These are phyloP conservation scores for Gymnothorax reevesii DNA, from an alignment of 2,797 vertebrate genomes.

Conservation along the genomic window DNA sequence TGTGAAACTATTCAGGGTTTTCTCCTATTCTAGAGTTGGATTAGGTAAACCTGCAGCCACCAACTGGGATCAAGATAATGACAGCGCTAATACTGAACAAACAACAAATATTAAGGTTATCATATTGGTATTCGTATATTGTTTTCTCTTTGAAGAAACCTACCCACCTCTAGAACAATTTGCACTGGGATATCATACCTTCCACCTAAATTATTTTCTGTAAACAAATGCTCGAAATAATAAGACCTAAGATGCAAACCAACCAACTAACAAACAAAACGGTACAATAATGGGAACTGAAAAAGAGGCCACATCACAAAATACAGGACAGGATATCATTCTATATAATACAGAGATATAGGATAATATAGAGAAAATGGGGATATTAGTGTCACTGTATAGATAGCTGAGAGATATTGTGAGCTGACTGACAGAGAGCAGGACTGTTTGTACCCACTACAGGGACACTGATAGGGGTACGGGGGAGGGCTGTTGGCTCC, in stretches of 20 bases:
- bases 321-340: conserved; percentile 61
- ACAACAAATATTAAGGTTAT: conserved; percentile 55
- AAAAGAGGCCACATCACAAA: conserved; percentile 59
- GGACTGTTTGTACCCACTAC: conserved; percentile 47
- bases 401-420: conserved; percentile 17
- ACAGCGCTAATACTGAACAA: conserved; percentile 60
- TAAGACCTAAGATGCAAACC: conserved; percentile 48
- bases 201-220: conserved; percentile 33
- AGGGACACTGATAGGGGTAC: conserved; percentile 45
- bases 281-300: conserved; percentile 42
- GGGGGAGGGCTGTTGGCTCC: conserved; percentile 34
- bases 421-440: conserved; percentile 58
- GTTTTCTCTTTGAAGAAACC: conserved; percentile 25
- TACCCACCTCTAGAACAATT: conserved; percentile 36
- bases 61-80: conserved; percentile 51
- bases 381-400: conserved; percentile 17
- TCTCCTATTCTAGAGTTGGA: background rate
- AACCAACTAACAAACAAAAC: conserved; percentile 31
- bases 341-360: conserved; percentile 59
- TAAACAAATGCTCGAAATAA: conserved; percentile 38
- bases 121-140: conserved; percentile 11
- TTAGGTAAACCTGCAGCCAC: background rate
- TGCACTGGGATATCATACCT: conserved; percentile 30
- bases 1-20: background rate
- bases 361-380: conserved; percentile 50